Base-by-base conservation (phyloP, 1,140 invertebrate species). In the Caenorhabditis remanei region DNA sequence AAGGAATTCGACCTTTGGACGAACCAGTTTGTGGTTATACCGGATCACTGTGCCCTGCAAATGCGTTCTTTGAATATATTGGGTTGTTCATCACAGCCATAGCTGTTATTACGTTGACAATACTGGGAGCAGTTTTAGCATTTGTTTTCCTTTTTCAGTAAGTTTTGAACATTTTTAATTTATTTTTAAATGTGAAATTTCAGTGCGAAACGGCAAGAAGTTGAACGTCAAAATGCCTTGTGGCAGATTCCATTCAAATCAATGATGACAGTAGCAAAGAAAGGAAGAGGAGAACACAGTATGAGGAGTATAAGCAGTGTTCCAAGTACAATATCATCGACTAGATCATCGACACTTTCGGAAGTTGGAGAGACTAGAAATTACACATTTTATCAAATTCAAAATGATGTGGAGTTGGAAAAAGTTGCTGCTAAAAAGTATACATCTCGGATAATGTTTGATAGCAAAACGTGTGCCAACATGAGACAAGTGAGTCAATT, bases 391-490 rank as follows among this genome's bases (percentile, higher is more conserved):
- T 79, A 53, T 24, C 71, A 79, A 50, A 21, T 79, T 3, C 71
- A 79, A 79, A 79, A 53, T 79, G 71, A 79, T 79, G 71, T 79
- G 21, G 71, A 79, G 14, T 46, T 79, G 71, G 71, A 79, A n/a
- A 48, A n/a, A 13, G 71, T 79, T 8, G 71, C 71, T 2, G 71
- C 71, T n/a, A 79, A 43, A 50, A 79, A 79, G 16, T 41, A 79
- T 24, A 43, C 19, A 5, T 24, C 53, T 53, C 46, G 71, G 24
- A 48, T 53, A 21, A 24, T 79, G 2, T 79, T 79, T 24, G 71
- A 79, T 79, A 16, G 21, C 14, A 79, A 79, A 79, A 50, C 46
- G 5, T 79, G 71, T 50, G 71, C 71, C n/a, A 79, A 13, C 8
- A 79, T 79, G 71, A 79, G 71, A 79, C 71, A 79, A 46, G 71